Base-by-base conservation (phyloP, 2,113 vertebrate species). In the Gnathonemus longibarbis region DNA sequence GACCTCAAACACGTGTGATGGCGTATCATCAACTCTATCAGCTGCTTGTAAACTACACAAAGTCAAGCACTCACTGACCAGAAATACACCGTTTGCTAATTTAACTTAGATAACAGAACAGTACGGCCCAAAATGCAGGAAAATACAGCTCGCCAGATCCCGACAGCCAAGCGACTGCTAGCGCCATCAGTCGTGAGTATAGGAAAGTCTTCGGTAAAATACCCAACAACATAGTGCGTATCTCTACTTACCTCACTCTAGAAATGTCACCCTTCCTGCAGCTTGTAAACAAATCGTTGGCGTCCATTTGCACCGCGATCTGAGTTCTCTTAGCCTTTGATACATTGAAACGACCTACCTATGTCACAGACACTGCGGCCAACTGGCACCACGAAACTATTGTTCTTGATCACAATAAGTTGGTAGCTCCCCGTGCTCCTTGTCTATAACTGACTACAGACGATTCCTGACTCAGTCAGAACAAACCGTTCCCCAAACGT, bases 231-330 rank as follows among this genome's bases (percentile, higher is more conserved):
- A 21, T n/a, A 19, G 77, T 83, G 42, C 77, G 45, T 84, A n/a
- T 24, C 6, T 39, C 39, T 53, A 74, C 96, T 96, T 96, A 99
- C 98, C 97, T 97, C 94, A 99, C 98, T 93, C 97, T 97, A 94
- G 95, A 96, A 93, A 99, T 94, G 95, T 98, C 98, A 90, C 98
- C 98, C 93, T 97, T 98, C 94, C 95, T 98, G 97, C 98, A 99
- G 95, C 98, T 98, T 91, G 95, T 96, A 94, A 99, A 99, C 92
- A 99, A 93, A 88, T 99, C 98, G 95, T 94, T 96, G 91, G 96
- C 97, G 92, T 99, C 98, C 98, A 98, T 97, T 91, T 90, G 93
- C 95, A 94, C 95, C 93, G 94, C 84, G 94, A 90, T 93, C 89
- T 93, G 91, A 93, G 90, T 93, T 89, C 95, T 94, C 95, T 95